phyloP scores from a whole-genome alignment of 53 echinoderm and acorn worm genomes.

The Stichopus horrens region DNA sequence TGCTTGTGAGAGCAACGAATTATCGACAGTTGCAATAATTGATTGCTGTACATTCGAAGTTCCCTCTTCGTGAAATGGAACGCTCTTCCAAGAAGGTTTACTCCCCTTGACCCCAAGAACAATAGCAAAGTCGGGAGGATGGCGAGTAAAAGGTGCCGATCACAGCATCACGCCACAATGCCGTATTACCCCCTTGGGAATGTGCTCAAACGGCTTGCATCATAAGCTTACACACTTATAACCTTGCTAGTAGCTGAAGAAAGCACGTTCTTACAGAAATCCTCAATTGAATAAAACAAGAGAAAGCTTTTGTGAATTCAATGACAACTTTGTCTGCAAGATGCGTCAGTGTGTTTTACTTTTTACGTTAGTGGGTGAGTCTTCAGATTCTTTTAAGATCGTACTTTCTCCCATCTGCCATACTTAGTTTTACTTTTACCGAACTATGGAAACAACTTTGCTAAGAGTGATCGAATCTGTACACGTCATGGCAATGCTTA shows the following conservation, averaged over 20 bases:
- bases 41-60: not conserved
- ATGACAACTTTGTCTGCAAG: not conserved
- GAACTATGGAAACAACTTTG: no score
- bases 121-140: conserved; percentile 1
- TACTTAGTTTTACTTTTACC: no score
- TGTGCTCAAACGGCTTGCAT: not conserved
- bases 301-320: no score
- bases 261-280: no score
- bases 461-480: no score
- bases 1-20: not conserved
- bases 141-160: conserved; percentile 17
- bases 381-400: not conserved
- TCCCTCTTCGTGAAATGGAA: conserved; percentile 9
- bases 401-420: no score
- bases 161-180: not conserved
- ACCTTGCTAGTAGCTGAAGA: no score
- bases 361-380: not conserved
- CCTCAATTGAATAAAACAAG: no score
- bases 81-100: not conserved
- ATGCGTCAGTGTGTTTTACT: not conserved
- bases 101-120: conserved; percentile 37
- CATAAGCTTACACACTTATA: no score
- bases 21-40: not conserved
- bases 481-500: no score
- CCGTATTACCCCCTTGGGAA: not conserved